Evolutionary conservation across 2,888 invertebrate genomes (phyloP), one percentile per base, ranked within the genome.

Genomic region (Rambutsinella grinnellia): DNA sequence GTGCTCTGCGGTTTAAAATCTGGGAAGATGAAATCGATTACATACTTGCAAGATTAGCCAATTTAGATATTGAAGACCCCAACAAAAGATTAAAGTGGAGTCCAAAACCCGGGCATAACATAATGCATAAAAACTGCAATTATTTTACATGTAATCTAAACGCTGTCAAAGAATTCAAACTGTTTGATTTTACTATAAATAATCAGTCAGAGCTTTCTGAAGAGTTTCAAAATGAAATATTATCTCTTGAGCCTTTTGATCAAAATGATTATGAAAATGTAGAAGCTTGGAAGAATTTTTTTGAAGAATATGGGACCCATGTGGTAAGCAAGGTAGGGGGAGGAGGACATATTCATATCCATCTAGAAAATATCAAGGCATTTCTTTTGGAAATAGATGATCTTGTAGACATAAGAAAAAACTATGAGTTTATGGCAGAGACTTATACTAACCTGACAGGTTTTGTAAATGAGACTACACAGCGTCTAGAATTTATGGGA

Each of bases 261-360:
- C 46, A 58, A 27, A 17, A 28, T 8, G 57, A 27, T 51, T 17
- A 67, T 27, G 44, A 24, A 10, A 67, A n/a, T 19, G 58, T 77
- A 0, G 21, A 58, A 0, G 3, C 17, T 10, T 77, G 77, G 77
- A 62, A 5, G 1, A 26, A 3, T 0, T 77, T 77, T 17, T 77
- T 77, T 36, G 56, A 56, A 15, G 54, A 61, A 1, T 77, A 67
- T 53, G 77, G 77, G 24, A 77, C 77, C 1, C 71, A 71, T 24
- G 56, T 77, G 2, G 67, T 77, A n/a, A 62, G 13, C 2, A 21
- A 23, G 3, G 49, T 53, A 1, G 10, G 36, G 21, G 71, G 66
- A 10, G 71, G 76, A 2, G 76, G 71, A 1, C 0, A 23, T 27
- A 74, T 66, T 8, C 44, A 51, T 15, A 24, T 61, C n/a, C n/a